phyloP scores from a whole-genome alignment of 1,140 invertebrate genomes.

The Leptinotarsa lineolata region DNA sequence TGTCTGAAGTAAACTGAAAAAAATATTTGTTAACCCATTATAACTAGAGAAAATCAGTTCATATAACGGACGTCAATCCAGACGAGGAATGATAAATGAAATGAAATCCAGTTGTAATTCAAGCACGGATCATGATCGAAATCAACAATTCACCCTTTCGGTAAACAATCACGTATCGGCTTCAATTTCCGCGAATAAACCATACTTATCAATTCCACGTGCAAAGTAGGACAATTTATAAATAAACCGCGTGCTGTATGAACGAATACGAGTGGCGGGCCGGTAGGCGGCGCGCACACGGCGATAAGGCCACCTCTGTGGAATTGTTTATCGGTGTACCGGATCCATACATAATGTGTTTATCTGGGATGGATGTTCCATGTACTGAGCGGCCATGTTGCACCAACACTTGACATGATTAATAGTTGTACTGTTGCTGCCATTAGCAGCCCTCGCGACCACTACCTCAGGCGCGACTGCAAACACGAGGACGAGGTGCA shows the following conservation, averaged over 20 bases:
- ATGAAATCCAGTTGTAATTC: no score
- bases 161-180: slow-evolving; percentile 16
- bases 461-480: slow-evolving; percentile 31
- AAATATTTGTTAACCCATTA: no score
- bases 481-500: background rate
- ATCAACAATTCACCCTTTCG: slow-evolving; percentile 25
- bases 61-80: no score
- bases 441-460: slow-evolving; percentile 51
- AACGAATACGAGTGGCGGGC: background rate
- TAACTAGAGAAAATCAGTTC: no score
- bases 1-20: no score
- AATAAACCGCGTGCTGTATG: slow-evolving; percentile 8
- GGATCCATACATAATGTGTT: slow-evolving; percentile 55
- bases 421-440: slow-evolving; percentile 53
- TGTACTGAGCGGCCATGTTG: slow-evolving; percentile 54
- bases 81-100: no score
- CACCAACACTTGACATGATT: slow-evolving; percentile 54
- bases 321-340: slow-evolving; percentile 52
- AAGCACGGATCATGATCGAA: background rate
- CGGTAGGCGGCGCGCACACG: slow-evolving; percentile 16
- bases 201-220: slow-evolving; percentile 37
- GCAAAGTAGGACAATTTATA: slow-evolving; percentile 24
- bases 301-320: slow-evolving; percentile 44
- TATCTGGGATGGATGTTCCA: slow-evolving; percentile 55
- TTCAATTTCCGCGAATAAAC: slow-evolving; percentile 31